Evolutionary conservation across 2,113 vertebrate genomes (phyloP).

Genomic region (Chrysochloris asiatica): DNA sequence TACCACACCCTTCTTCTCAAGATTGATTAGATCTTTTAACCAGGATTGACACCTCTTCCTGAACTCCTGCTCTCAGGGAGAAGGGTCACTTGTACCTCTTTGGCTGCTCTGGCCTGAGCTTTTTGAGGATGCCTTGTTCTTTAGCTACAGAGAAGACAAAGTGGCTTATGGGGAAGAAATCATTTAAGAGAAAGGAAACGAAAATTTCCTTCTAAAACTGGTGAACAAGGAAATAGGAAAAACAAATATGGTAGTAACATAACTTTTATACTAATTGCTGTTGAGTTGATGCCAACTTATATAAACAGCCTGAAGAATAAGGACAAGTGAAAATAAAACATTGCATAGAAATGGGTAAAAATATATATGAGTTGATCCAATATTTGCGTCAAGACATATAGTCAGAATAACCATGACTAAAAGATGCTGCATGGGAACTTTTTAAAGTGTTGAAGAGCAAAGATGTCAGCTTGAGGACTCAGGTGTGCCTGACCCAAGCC

Average conservation of each 20-base stretch:
- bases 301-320: constrained; percentile 22
- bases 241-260: background rate
- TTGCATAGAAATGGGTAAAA: background rate
- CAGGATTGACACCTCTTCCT: background rate
- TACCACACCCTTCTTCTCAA: background rate
- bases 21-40: background rate
- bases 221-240: background rate
- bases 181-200: constrained; percentile 42
- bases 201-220: constrained; percentile 41
- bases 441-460: too few relatives aligned
- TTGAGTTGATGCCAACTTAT: background rate
- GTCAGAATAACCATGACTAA: background rate
- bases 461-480: too few relatives aligned
- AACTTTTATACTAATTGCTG: background rate
- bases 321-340: background rate
- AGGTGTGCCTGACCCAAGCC: too few relatives aligned
- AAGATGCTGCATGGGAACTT: too few relatives aligned
- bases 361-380: background rate
- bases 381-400: background rate
- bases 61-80: background rate
- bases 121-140: constrained; percentile 36
- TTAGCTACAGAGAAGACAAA: constrained; percentile 30
- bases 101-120: background rate
- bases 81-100: background rate
- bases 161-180: constrained; percentile 38